Evolutionary conservation across 2,888 invertebrate genomes (phyloP).

Genomic region (Lasioglossum malachurum): DNA sequence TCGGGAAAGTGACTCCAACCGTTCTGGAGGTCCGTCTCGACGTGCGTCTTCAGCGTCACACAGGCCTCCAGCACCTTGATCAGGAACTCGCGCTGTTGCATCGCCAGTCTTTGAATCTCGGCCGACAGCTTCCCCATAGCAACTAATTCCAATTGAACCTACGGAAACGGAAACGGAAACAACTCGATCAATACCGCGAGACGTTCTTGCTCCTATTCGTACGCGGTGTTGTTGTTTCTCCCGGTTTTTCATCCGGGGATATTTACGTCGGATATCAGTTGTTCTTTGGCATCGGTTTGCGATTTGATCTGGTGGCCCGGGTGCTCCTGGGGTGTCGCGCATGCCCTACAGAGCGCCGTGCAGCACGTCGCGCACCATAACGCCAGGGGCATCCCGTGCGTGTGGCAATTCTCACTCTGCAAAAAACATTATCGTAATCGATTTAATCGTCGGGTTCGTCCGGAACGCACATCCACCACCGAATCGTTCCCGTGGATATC

Average conservation of each 20-base stretch:
- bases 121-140: constrained; percentile 89
- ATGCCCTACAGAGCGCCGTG: constrained; percentile 88
- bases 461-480: neutral
- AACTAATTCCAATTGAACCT: constrained; percentile 88
- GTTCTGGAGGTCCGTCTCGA: constrained; percentile 90
- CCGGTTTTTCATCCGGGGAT: neutral
- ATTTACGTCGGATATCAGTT: constrained; percentile 87
- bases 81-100: constrained; percentile 90
- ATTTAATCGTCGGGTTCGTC: neutral
- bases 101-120: constrained; percentile 90
- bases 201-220: neutral
- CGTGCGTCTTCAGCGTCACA: constrained; percentile 90
- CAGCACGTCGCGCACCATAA: constrained; percentile 90
- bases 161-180: constrained; percentile 19
- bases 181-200: neutral
- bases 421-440: constrained; percentile 36
- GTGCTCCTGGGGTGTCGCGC: constrained; percentile 89
- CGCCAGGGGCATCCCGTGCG: constrained; percentile 90
- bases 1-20: constrained; percentile 89
- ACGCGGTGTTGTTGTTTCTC: neutral
- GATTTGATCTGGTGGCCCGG: constrained; percentile 89
- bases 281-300: constrained; percentile 89
- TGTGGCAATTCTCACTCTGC: constrained; percentile 88
- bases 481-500: constrained; percentile 5
- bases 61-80: constrained; percentile 91